These are phyloP conservation scores for Baryphthengus martii DNA, from an alignment of 2,113 vertebrate genomes.

Conservation along the genomic window DNA sequence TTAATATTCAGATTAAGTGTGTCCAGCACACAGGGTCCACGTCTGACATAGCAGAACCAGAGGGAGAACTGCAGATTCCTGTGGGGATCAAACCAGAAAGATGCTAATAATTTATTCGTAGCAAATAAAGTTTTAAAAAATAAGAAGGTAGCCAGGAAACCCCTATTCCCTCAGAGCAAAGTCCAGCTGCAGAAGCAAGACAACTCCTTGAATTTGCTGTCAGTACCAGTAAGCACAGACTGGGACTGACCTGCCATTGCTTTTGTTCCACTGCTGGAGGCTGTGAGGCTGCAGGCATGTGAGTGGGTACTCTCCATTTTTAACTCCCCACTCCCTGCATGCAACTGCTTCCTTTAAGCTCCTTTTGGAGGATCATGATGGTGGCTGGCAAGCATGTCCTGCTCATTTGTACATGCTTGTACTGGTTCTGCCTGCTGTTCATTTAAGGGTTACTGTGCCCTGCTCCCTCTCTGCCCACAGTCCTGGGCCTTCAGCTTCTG, in stretches of 20 bases:
- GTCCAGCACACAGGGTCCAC: not conserved
- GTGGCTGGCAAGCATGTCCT: not conserved
- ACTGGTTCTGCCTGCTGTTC: not conserved
- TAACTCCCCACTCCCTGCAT: rapidly evolving
- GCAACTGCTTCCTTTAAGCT: not conserved
- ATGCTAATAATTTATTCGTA: not conserved
- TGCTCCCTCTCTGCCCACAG: not conserved
- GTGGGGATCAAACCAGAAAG: not conserved
- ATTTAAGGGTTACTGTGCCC: not conserved
- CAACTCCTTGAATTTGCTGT: not conserved
- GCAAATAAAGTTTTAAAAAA: not conserved
- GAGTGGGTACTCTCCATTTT: not conserved
- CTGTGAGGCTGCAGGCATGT: not conserved
- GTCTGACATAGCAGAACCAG: not conserved
- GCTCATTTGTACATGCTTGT: not conserved
- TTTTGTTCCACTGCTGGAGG: not conserved
- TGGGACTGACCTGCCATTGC: not conserved
- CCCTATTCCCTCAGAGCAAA: not conserved
- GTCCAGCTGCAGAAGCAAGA: not conserved
- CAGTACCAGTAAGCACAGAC: not conserved
- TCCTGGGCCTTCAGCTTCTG: not conserved
- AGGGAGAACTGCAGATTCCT: not conserved
- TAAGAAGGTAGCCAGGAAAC: not conserved
- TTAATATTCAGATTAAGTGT: not conserved
- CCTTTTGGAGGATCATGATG: not conserved